Evolutionary conservation across 1,140 invertebrate genomes (phyloP).

Genomic region (Ladona fulva): DNA sequence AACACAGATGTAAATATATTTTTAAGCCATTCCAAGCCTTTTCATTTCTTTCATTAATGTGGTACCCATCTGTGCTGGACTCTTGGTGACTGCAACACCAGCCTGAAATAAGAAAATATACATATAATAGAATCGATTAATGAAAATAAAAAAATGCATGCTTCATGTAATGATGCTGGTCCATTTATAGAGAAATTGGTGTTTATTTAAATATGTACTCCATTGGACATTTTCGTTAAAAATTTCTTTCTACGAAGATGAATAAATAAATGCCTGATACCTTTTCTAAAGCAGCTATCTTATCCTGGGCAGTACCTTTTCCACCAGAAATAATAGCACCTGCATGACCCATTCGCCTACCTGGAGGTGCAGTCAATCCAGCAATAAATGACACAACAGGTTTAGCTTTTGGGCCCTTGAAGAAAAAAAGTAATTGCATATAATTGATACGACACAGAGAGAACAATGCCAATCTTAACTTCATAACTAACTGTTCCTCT

Average conservation of each 20-base stretch:
- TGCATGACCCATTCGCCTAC: constrained; percentile 96
- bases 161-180: too few relatives aligned
- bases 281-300: constrained; percentile 91
- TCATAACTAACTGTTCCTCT: too few relatives aligned
- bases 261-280: too few relatives aligned
- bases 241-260: too few relatives aligned
- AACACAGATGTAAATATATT: too few relatives aligned
- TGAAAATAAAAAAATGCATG: too few relatives aligned
- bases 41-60: constrained; percentile 82
- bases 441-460: neutral
- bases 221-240: too few relatives aligned
- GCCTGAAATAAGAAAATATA: constrained; percentile 43
- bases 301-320: constrained; percentile 95
- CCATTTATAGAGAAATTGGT: too few relatives aligned
- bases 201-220: too few relatives aligned
- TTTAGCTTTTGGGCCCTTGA: constrained; percentile 84
- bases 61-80: constrained; percentile 92
- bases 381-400: constrained; percentile 99
- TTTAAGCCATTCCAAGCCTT: constrained; percentile 12
- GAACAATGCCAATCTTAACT: neutral
- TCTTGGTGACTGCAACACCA: constrained; percentile 88
- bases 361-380: constrained; percentile 94
- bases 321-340: constrained; percentile 98
- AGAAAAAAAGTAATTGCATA: constrained; percentile 23
- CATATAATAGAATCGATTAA: too few relatives aligned